Percentiles rank a stretch among this genome's conserved stretches.
Conservation (phyloP, 2,888 invertebrate species). For the Hemistola chrysoprasaria region DNA sequence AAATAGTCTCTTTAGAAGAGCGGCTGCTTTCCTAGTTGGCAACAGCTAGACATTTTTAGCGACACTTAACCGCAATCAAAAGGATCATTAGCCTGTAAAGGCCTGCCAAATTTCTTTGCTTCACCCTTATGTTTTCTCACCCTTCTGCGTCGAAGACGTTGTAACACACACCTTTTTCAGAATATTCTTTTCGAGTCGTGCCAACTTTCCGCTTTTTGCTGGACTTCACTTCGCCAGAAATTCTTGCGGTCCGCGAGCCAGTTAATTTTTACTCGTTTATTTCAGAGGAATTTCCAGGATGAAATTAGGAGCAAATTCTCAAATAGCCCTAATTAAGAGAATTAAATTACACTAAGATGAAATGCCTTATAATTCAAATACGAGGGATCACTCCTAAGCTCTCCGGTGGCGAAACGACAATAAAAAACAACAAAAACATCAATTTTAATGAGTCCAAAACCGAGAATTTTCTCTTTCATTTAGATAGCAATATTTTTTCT, state of each 20-base stretch:
- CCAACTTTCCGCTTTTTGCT: constrained; percentile 56
- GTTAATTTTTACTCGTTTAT: constrained; percentile 20
- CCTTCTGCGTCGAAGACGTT: constrained; percentile 65
- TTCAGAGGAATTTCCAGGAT: constrained; percentile 22
- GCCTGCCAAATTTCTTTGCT: constrained; percentile 79
- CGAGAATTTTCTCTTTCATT: constrained; percentile 78
- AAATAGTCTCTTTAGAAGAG: constrained; percentile 73
- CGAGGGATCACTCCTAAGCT: constrained; percentile 14
- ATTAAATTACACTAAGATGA: constrained; percentile 11
- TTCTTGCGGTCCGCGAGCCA: constrained; percentile 23
- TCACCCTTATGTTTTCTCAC: constrained; percentile 67
- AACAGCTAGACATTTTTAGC: constrained; percentile 76
- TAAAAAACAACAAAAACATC: constrained; percentile 66
- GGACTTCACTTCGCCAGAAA: neutral
- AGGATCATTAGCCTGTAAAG: constrained; percentile 78
- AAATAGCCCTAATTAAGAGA: constrained; percentile 24
- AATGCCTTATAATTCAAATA: constrained; percentile 10
- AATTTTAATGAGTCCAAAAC: constrained; percentile 80
- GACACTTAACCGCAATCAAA: constrained; percentile 80
- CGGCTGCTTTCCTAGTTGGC: constrained; percentile 78
- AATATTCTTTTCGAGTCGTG: constrained; percentile 49
- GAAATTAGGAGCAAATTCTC: constrained; percentile 17
- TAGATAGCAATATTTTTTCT: constrained; percentile 81
- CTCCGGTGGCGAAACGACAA: constrained; percentile 34
- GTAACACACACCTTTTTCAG: constrained; percentile 70